phyloP scores from a whole-genome alignment of 2,113 vertebrate species.

The Numenius arquata region DNA sequence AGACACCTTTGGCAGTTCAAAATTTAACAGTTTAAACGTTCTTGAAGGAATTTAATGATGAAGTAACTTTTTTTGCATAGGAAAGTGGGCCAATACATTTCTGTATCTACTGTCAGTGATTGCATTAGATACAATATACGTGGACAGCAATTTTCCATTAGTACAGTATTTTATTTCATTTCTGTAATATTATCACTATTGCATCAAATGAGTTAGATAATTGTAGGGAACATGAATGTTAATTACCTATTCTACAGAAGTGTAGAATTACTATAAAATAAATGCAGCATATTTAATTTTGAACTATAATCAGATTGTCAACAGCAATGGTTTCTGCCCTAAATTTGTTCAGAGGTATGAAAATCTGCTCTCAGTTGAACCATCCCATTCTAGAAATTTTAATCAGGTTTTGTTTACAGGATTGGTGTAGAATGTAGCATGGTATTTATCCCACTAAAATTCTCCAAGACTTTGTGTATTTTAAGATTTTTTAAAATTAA shows the following conservation, averaged over 20 bases:
- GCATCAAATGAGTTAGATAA: neutral
- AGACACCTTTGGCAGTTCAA: slow-evolving; percentile 14
- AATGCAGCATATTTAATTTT: neutral
- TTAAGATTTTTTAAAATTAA: neutral
- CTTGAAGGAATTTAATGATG: slow-evolving; percentile 26
- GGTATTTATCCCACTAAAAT: neutral
- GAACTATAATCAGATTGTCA: neutral
- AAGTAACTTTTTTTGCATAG: slow-evolving; percentile 63
- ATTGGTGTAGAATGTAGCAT: neutral
- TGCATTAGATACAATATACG: neutral
- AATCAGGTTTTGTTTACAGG: neutral
- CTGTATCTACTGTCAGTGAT: neutral
- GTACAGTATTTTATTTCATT: neutral
- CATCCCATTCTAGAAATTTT: neutral
- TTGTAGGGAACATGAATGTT: neutral
- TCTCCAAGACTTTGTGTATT: neutral
- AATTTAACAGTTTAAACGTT: slow-evolving; percentile 53
- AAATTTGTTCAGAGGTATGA: neutral
- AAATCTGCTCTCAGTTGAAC: neutral
- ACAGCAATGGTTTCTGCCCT: neutral
- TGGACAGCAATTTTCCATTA: neutral
- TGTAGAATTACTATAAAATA: neutral
- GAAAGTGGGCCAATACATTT: slow-evolving; percentile 28
- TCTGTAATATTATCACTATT: neutral
- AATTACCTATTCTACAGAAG: neutral